Evolutionary conservation across 2,797 vertebrate species (phyloP), one percentile per base, ranked within the genome.

Genomic region (Mus minutoides): DNA sequence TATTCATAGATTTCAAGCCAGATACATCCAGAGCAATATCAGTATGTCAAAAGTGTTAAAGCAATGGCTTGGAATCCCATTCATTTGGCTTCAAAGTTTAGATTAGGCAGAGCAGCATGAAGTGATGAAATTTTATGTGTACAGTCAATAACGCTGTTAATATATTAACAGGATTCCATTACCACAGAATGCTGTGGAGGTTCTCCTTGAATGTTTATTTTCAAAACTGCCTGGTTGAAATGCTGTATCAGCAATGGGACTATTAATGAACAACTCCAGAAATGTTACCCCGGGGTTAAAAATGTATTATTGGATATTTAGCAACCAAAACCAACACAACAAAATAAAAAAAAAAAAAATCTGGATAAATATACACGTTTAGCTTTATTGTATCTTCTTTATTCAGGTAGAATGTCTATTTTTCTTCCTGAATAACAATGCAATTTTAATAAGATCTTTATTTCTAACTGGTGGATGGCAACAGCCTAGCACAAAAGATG

Each of bases 1-100:
- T 77, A 82, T 84, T 94, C 78, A 87, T 88, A 46, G 92, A 83
- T 90, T 91, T 93, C 96, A 94, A 94, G 54, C 40, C 19, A 93
- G 46, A 94, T 94, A 85, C 94, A 86, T 94, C 64, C 26, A 73
- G 21, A 96, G 34, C 79, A 92, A 85, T 93, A 92, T 90, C 46
- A 85, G 69, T 93, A 88, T 93, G 88, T 84, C 31, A 92, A n/a
- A 26, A 90, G 16, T 90, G 43, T 76, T 79, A 90, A 84, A 82
- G 13, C 46, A 85, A 85, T 91, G 80, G 58, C 40, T 92, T 58
- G 84, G 9, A 24, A 96, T 80, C 5, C 43, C 34, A 73, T 76
- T 80, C 92, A 90, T 79, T 78, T 73, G 64, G 52, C 34, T 93
- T 43, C 64, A 80, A 88, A 77, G 46, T 77, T 87, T 92, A 93